Base-by-base conservation (phyloP, 2,113 vertebrate genomes). In the Donacobius atricapilla region DNA sequence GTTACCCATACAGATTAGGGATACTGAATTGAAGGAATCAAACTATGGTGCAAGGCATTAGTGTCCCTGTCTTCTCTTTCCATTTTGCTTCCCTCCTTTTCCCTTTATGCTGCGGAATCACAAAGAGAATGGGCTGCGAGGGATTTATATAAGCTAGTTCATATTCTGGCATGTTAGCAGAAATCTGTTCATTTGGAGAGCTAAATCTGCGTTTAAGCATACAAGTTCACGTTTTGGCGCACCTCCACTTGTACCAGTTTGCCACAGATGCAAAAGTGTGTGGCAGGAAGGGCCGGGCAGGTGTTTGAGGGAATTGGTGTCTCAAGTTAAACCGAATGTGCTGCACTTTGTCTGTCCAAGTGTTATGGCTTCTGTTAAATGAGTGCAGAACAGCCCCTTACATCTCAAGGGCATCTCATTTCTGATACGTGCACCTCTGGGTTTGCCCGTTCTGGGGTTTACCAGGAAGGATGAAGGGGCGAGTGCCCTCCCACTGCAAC, bases 371-470 rank as follows among this genome's bases (percentile, higher is more conserved):
- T 24, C 27, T 56, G 22, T 53, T 37, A n/a, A 13, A n/a, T 37
- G 37, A 87, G 35, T 33, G 20, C 35, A 63, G 47, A 89, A 53
- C 73, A 89, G 23, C 12, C 14, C 16, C 24, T 42, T 50, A 35
- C n/a, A 63, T 54, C 48, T 69, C 45, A 47, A 40, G 39, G 54
- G 10, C n/a, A 39, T 57, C 30, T 77, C 27, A 27, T 30, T 82
- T 75, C 44, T 76, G n/a, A 7, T 70, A 9, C 0, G 0, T 2
- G 2, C 19, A 7, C 4, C 47, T 91, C 27, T 2, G 7, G 69
- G 45, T 21, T 30, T 66, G 51, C 21, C 21, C 63, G 20, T 79
- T 17, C 64, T 71, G 44, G 14, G 13, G 5, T 28, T 54, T 60
- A 25, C 47, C 35, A 50, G 8, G 35, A 81, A 54, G 27, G 40